Base-by-base conservation (phyloP, 2,888 invertebrate species). In the Anoplius nigerrimus region DNA sequence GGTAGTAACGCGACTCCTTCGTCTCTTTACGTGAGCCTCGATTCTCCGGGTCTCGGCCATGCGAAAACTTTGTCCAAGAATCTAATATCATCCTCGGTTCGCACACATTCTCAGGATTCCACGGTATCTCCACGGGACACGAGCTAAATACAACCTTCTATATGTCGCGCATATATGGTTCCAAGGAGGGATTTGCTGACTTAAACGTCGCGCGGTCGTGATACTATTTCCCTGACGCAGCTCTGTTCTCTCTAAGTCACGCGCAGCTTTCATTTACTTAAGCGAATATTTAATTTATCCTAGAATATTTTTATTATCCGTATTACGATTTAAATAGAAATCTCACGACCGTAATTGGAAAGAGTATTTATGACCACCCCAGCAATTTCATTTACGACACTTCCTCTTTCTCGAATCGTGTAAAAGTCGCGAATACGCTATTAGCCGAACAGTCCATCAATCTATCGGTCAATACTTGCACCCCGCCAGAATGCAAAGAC, bases 51-150 rank as follows among this genome's bases (percentile, higher is more conserved):
- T 82, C 79, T 81, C 81, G 83, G 71, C 83, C 83, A 82, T 85
- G 86, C 82, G 87, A 87, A 87, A 88, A 87, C 87, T 88, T 87
- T 86, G 84, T 82, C 84, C 86, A 87, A 88, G 88, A 87, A 88
- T 88, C 87, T 87, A 87, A 88, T 88, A 88, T 87, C 84, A 86
- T 85, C 82, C 83, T 81, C 80, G 80, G 84, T 84, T 84, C 85
- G 82, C 84, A 83, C 80, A 86, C 86, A 86, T 88, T 87, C 86
- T 83, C 76, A 75, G 78, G 76, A 88, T 88, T 85, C 87, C 81
- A 58, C 54, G 56, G 62, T 57, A 56, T 64, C 48, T 62, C 66
- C 48, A 16, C 56, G 42, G 63, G 69, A 76, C 74, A 77, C 69
- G 45, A 60, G 53, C 66, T 43, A n/a, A n/a, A n/a, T n/a, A 11